A percentile compares a stretch with the other conserved stretches of the same genome.
Conservation (phyloP, 2,888 invertebrate genomes). For the Tuberolachnus salignus region DNA sequence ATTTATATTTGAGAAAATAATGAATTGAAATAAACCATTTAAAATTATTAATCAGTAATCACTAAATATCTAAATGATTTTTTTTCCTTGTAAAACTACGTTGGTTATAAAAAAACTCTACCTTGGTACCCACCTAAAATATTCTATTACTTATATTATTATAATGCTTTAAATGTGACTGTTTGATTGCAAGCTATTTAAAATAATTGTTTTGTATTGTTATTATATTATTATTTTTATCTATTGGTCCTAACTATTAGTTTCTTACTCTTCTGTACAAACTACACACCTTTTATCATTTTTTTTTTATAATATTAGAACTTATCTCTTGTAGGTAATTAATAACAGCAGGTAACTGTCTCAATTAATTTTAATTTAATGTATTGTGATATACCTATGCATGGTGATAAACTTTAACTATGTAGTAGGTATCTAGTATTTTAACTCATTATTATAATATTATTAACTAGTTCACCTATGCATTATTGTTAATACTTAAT, state of each 20-base stretch:
- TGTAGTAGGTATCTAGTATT: background rate
- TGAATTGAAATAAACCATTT: conserved; percentile 9
- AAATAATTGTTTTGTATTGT: background rate
- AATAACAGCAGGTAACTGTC: background rate
- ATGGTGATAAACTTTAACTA: background rate
- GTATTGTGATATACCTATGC: background rate
- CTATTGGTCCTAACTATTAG: background rate
- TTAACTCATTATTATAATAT: background rate
- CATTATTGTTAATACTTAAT: background rate
- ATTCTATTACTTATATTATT: background rate
- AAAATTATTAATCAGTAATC: background rate
- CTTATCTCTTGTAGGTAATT: background rate
- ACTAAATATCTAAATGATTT: background rate
- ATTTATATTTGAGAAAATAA: background rate
- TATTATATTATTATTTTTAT: background rate
- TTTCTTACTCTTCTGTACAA: background rate
- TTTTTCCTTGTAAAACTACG: background rate
- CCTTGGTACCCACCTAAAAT: background rate
- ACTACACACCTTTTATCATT: too few relatives aligned
- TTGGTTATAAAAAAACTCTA: background rate
- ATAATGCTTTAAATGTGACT: background rate
- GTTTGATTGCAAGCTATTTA: background rate
- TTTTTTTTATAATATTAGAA: background rate
- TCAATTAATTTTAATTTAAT: conserved; percentile 17
- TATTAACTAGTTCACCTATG: background rate